Base-by-base conservation (phyloP, 2,888 invertebrate genomes). In the Harpalus rubripes region DNA sequence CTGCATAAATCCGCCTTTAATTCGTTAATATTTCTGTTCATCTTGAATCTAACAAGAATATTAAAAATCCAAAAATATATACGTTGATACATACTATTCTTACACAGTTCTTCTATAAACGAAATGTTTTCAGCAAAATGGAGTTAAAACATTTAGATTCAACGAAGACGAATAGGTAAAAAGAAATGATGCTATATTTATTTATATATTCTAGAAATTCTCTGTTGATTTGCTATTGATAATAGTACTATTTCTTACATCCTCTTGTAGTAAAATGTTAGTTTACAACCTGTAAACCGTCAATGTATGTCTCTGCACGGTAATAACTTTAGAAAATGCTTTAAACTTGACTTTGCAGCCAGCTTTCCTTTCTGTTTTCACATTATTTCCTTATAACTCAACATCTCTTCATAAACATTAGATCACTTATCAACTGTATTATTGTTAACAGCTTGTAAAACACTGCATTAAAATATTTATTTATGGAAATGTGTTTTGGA, bases 351-450 rank as follows among this genome's bases (percentile, higher is more conserved):
- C 79, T 59, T 59, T 78, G 59, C 41, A 44, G 18, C 12, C 22
- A 74, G 61, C 39, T 59, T 32, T 79, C 79, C 61, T 79, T 79
- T 79, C 79, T 79, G 18, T 79, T 59, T 79, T 79, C 59, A 61
- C 79, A 79, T 56, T 61, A 79, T 79, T 79, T 79, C 72, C 72
- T 74, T 39, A 68, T 65, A 74, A 74, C 15, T 41, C 44, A 3
- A 74, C 15, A 8, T 63, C 63, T 12, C 26, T 22, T 63, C 15
- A 44, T 41, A 18, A 74, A 44, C 72, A 74, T 3, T 16, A 44
- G 72, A 52, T 52, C 68, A 74, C 72, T 74, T 74, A 44, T 74
- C 72, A 74, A 44, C 16, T 12, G 12, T 74, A 44, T 44, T 74
- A 74, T 44, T 74, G 72, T 74, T 74, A 16, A 44, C 72, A 68